Percentiles rank a stretch among this genome's conserved stretches.
These are phyloP conservation scores for Neosilurus mollespiculum DNA, from an alignment of 2,797 vertebrate genomes.

Conservation along the genomic window DNA sequence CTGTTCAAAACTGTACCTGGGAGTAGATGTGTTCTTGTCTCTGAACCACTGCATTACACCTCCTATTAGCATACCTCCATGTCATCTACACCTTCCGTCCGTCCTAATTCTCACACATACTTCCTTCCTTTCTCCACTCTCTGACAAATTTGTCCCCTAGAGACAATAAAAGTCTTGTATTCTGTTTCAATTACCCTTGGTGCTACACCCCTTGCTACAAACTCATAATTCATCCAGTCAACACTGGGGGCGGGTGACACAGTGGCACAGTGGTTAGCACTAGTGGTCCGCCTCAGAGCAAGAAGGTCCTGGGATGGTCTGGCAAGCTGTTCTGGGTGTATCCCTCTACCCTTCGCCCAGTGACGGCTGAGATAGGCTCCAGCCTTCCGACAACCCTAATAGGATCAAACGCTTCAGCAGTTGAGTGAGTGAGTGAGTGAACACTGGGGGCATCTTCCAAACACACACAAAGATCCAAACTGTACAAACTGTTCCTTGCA, in stretches of 20 bases:
- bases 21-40: background rate
- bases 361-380: too few relatives aligned
- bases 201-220: constrained; percentile 64
- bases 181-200: constrained; percentile 76
- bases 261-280: too few relatives aligned
- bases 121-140: constrained; percentile 59
- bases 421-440: too few relatives aligned
- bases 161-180: constrained; percentile 77
- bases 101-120: constrained; percentile 10
- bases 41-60: background rate
- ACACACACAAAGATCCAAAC: background rate
- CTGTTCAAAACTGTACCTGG: too few relatives aligned
- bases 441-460: constrained; percentile 38
- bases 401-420: too few relatives aligned
- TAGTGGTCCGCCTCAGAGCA: too few relatives aligned
- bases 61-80: background rate
- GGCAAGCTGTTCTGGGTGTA: too few relatives aligned
- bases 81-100: constrained; percentile 2
- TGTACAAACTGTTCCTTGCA: background rate
- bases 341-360: too few relatives aligned
- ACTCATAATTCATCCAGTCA: constrained; percentile 70
- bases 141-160: constrained; percentile 68
- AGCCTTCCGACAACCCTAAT: too few relatives aligned
- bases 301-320: too few relatives aligned
- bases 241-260: constrained; percentile 24